Percentiles rank a stretch among this genome's conserved stretches.
These are phyloP conservation scores for Leptinotarsa tumamoca DNA, from an alignment of 2,888 invertebrate genomes.

Conservation along the genomic window DNA sequence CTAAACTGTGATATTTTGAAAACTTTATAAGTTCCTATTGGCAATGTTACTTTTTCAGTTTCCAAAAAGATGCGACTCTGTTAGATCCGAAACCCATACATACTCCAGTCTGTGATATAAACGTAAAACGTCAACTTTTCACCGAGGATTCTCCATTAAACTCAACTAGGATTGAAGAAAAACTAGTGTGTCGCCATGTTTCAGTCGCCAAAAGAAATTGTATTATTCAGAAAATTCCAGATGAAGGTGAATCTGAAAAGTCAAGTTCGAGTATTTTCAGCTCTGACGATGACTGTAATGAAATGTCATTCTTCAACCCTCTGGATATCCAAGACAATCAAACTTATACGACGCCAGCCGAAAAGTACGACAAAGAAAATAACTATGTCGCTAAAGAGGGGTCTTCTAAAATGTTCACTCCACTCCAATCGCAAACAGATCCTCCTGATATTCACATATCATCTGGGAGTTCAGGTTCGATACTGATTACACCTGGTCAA, in stretches of 20 bases:
- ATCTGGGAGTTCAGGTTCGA: slow-evolving; percentile 38
- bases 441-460: slow-evolving; percentile 20
- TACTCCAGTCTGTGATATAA: slow-evolving; percentile 40
- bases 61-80: slow-evolving; percentile 31
- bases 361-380: slow-evolving; percentile 55
- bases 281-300: slow-evolving; percentile 39
- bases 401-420: slow-evolving; percentile 52
- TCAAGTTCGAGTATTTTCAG: slow-evolving; percentile 36
- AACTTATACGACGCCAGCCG: slow-evolving; percentile 45
- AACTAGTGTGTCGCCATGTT: slow-evolving; percentile 47
- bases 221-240: slow-evolving; percentile 14
- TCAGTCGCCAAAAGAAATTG: slow-evolving; percentile 17
- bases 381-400: slow-evolving; percentile 55
- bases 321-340: not conserved
- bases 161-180: slow-evolving; percentile 50
- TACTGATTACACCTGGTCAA: slow-evolving; percentile 46
- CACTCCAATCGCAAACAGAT: slow-evolving; percentile 17
- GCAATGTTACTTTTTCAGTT: slow-evolving; percentile 31
- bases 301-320: slow-evolving; percentile 41
- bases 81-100: slow-evolving; percentile 25
- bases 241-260: slow-evolving; percentile 16
- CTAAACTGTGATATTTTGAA: too few relatives aligned
- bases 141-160: slow-evolving; percentile 37
- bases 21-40: too few relatives aligned
- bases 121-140: slow-evolving; percentile 55